Evolutionary conservation across 2,888 invertebrate species (phyloP), one percentile per base, ranked within the genome.

Genomic region (Acleris laterana): DNA sequence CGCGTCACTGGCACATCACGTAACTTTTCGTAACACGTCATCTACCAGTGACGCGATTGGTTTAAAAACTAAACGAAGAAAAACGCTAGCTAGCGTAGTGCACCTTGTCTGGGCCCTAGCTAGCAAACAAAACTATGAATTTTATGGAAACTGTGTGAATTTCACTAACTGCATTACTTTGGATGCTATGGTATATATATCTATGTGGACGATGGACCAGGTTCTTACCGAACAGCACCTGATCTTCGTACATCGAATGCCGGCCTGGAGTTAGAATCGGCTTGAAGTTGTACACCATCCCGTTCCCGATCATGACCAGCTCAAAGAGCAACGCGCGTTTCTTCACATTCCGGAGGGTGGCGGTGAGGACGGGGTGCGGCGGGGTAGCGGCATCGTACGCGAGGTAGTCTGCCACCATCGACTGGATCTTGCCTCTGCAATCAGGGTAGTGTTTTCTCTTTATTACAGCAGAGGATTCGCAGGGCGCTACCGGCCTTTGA

Each of bases 241-340:
- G 62, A 4, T 42, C 50, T 17, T 71, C 69, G 59, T 73, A 70
- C 55, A 70, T 56, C 2, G 62, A 9, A 32, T 57, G 55, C 11
- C 57, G 44, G 6, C 71, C 70, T 22, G 74, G 69, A 19, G 50
- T 62, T 0, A 74, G 46, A 0, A 71, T 17, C 9, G 74, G 72
- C 46, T 69, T 62, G 13, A 68, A 0, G 28, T 68, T 53, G 50
- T 73, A 75, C 5, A 69, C 7, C 0, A 63, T 5, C 5, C 73
- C 71, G 42, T 70, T 69, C 6, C 56, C 50, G 4, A 71, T 60
- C 5, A 75, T 62, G 9, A 71, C 52, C 2, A 49, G n/a, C 72
- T 73, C 73, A 51, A 70, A 73, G 5, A 71, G 22, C 13, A 73
- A 19, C 0, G 74, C 73, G 7, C 75, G 59, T 32, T 50, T 70